These are phyloP conservation scores for Macrosoma leucophasiata DNA, from an alignment of 2,888 invertebrate species.

Conservation along the genomic window DNA sequence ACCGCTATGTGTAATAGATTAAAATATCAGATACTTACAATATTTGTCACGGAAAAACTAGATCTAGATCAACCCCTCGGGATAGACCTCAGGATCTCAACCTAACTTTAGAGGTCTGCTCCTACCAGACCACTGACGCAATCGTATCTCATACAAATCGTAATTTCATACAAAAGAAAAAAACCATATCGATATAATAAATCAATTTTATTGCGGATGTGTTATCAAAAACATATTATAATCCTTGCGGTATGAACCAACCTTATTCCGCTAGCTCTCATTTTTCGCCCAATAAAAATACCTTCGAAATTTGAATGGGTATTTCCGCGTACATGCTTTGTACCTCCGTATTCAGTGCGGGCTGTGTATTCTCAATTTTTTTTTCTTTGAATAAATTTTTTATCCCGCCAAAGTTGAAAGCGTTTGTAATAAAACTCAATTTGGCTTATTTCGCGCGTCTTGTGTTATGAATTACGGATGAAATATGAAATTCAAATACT, in stretches of 20 bases:
- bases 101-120: too few relatives aligned
- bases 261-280: conserved; percentile 17
- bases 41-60: too few relatives aligned
- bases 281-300: neutral
- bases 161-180: too few relatives aligned
- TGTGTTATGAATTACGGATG: conserved; percentile 32
- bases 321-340: conserved; percentile 1
- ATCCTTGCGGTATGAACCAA: conserved; percentile 61
- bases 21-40: too few relatives aligned
- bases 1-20: too few relatives aligned
- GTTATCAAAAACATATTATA: conserved; percentile 58
- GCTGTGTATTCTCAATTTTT: conserved; percentile 8
- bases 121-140: too few relatives aligned
- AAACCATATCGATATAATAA: too few relatives aligned
- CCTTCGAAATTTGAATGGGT: conserved; percentile 26
- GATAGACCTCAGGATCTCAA: too few relatives aligned
- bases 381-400: conserved; percentile 12
- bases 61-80: too few relatives aligned
- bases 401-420: conserved; percentile 11
- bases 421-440: conserved; percentile 36
- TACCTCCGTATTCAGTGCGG: conserved; percentile 5
- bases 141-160: too few relatives aligned
- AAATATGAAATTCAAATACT: conserved; percentile 35
- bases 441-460: conserved; percentile 33
- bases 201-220: too few relatives aligned